Evolutionary conservation across 2,113 vertebrate species (phyloP), one percentile per base, ranked within the genome.

Genomic region (Phalacrocorax aristotelis): DNA sequence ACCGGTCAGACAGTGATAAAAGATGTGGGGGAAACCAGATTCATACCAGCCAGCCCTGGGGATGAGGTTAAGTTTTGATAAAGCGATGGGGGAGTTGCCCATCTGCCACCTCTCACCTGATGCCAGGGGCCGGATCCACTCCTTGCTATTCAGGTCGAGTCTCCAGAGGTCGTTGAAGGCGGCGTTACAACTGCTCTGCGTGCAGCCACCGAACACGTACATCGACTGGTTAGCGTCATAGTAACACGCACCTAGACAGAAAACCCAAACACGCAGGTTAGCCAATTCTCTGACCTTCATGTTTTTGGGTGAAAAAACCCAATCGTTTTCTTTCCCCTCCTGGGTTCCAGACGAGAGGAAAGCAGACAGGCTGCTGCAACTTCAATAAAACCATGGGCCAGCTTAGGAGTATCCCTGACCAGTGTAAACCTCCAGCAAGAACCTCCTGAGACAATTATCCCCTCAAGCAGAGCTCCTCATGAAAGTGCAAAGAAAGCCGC

Each of bases 121-220:
- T 19, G 99, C 99, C 98, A 99, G 98, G 36, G 99, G 99, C 54
- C 99, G 99, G 96, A 99, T 99, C 99, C 99, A 99, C 96, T 99
- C 99, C 97, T 99, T 99, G 98, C 99, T 99, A 93, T 99, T 99
- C 34, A 99, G 98, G 98, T 99, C 99, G 2, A 99, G 99, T 92
- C 99, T 98, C 99, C 99, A 99, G 71, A 99, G 98, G 97, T 99
- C 99, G 29, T 99, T 99, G 97, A 99, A 99, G 83, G 99, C 99
- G 27, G 99, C 99, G 25, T 99, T 99, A 95, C 99, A 99, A 92
- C 99, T 99, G 98, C 99, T 99, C 97, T 99, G 99, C 15, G 99
- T 99, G 95, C 99, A 99, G 96, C 99, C 99, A 10, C 99, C 99
- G 11, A 99, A 99, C 95, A 99, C 99, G 13, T 99, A 99, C 99